These are phyloP conservation scores for Clarias pachynema DNA, from an alignment of 2,797 vertebrate species.

Conservation along the genomic window DNA sequence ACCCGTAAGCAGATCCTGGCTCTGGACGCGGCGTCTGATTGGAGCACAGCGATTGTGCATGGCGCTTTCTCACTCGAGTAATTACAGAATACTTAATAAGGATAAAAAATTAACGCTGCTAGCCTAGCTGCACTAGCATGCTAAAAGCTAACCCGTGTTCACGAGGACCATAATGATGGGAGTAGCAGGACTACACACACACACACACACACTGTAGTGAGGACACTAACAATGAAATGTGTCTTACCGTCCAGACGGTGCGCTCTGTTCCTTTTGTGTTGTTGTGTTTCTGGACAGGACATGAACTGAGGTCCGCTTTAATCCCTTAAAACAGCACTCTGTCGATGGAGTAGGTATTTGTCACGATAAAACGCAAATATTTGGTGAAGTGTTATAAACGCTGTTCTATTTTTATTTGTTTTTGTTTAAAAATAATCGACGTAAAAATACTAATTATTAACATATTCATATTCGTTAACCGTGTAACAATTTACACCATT, in stretches of 20 bases:
- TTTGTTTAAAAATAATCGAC: neutral
- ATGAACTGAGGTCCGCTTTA: neutral
- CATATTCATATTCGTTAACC: neutral
- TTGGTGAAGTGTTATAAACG: neutral
- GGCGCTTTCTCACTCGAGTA: neutral
- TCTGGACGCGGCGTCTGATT: neutral
- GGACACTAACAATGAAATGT: too few relatives aligned
- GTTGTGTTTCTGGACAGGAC: neutral
- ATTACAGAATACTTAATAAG: neutral
- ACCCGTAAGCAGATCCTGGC: neutral
- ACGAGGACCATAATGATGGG: neutral
- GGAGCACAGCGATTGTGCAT: neutral
- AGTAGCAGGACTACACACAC: neutral
- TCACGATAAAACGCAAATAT: neutral
- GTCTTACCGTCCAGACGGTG: constrained; percentile 3
- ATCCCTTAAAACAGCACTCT: neutral
- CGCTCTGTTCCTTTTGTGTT: neutral
- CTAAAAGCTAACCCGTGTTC: neutral
- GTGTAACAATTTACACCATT: neutral
- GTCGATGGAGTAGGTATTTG: constrained; percentile 6
- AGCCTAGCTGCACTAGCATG: neutral
- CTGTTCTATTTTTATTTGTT: neutral
- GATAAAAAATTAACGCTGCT: neutral
- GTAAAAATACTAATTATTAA: neutral
- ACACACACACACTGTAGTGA: too few relatives aligned